Evolutionary conservation across 2,888 invertebrate species (phyloP).

Genomic region (Onchidella celtica): DNA sequence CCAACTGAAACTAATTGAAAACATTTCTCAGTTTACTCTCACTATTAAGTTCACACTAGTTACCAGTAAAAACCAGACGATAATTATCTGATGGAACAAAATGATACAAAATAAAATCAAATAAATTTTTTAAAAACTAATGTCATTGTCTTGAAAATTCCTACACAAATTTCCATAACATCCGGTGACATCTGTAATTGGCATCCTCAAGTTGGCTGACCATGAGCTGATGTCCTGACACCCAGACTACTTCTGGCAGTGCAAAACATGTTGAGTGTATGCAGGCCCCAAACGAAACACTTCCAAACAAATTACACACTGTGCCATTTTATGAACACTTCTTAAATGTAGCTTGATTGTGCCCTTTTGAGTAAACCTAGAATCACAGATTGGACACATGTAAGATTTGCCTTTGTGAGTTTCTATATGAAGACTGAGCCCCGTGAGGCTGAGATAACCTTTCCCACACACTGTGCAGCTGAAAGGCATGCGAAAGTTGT

Average conservation of each 20-base stretch:
- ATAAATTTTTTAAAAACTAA: too few species aligned
- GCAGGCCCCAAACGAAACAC: constrained; percentile 36
- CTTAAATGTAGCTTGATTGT: constrained; percentile 40
- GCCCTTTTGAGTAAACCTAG: constrained; percentile 46
- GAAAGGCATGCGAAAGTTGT: constrained; percentile 29
- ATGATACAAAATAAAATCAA: not conserved
- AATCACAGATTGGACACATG: constrained; percentile 46
- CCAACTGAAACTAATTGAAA: too few species aligned
- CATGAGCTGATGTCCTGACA: too few species aligned
- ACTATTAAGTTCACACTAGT: too few species aligned
- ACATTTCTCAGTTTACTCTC: too few species aligned
- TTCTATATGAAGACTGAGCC: constrained; percentile 41
- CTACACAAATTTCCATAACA: too few species aligned
- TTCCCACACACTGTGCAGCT: constrained; percentile 39
- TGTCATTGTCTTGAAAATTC: too few species aligned
- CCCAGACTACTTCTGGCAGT: constrained; percentile 23
- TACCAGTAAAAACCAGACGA: too few species aligned
- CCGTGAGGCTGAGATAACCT: constrained; percentile 35
- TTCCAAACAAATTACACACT: constrained; percentile 36
- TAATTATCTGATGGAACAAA: too few species aligned
- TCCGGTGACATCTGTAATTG: too few species aligned
- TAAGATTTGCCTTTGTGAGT: constrained; percentile 40
- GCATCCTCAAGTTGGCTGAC: too few species aligned
- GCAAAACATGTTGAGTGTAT: constrained; percentile 41
- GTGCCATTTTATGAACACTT: constrained; percentile 32